Base-by-base conservation (phyloP, 2,888 invertebrate genomes). In the Proisotoma minuta region DNA sequence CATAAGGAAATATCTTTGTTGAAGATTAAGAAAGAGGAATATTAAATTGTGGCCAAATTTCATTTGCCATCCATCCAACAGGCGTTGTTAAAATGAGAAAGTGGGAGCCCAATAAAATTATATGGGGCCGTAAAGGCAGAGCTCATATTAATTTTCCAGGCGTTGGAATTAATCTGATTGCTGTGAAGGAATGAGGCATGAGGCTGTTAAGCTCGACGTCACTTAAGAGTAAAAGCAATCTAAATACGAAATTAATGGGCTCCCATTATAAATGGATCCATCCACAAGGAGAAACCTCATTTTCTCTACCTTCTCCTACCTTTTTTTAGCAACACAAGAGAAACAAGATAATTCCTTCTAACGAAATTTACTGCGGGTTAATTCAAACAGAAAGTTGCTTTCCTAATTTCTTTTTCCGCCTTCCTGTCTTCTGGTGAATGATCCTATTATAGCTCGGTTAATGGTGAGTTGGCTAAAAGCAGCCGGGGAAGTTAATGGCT, bases 121-220 rank as follows among this genome's bases (percentile, higher is more conserved):
- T 56, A 56, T 61, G 58, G 58, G 57, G 65, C 62, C 66, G 63
- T 70, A 71, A 71, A 71, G 60, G 66, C 63, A 59, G 62, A 64
- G 61, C 62, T 62, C 71, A 63, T 69, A 69, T 71, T 71, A 71
- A 71, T 71, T 71, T 71, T 65, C 65, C 65, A 62, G 65, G 63
- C 66, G 61, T 62, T 59, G 57, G 66, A 69, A 71, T 71, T 71
- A 71, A 70, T 66, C 66, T 71, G 65, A 69, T 69, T 64, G 62
- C 68, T 48, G 57, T 43, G 34, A 47, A n/a, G 47, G 56, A 56
- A 56, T 56, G 56, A 56, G 56, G 24, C 39, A 20, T 43, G 43
- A 12, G 5, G 5, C 18, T 43, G 15, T 43, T 43, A 43, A n/a
- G n/a, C 43, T 43, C 18, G 5, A 18, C 43, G 15, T 49, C 22